A percentile compares a stretch with the other conserved stretches of the same genome.
Evolutionary conservation across 2,113 vertebrate genomes (phyloP).

Genomic region (Nycticebus coucang): DNA sequence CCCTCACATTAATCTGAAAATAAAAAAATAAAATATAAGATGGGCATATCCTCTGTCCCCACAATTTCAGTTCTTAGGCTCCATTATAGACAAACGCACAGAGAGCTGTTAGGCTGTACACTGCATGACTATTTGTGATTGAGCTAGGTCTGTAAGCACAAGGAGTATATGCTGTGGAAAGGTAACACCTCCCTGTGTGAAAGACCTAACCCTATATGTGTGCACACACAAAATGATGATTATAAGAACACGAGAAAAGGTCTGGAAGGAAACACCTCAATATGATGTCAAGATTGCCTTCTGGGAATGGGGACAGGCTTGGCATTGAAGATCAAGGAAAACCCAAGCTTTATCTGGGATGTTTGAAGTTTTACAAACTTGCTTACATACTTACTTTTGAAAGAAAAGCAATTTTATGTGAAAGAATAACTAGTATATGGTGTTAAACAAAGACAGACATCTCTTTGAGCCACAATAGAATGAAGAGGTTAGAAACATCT

Average conservation of each 20-base stretch:
- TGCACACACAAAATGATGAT: background rate
- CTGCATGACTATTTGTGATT: too few species aligned
- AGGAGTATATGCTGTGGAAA: background rate
- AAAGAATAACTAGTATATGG: background rate
- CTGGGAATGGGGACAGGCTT: background rate
- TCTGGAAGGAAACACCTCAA: background rate
- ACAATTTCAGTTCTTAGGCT: background rate
- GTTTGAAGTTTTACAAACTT: background rate
- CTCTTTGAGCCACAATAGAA: background rate
- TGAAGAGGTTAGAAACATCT: background rate
- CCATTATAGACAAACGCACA: background rate
- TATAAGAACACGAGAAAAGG: background rate
- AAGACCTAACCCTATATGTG: background rate
- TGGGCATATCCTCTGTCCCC: background rate
- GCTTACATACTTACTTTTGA: background rate
- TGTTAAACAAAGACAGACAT: background rate
- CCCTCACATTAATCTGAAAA: too few species aligned
- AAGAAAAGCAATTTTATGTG: background rate
- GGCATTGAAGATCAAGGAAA: background rate
- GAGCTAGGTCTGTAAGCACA: background rate
- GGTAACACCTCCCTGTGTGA: accelerated
- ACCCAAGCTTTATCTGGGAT: too few species aligned
- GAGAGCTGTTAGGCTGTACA: background rate
- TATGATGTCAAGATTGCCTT: accelerated
- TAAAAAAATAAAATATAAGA: conserved; percentile 2